Percentiles rank a stretch among this genome's conserved stretches.
phyloP scores from a whole-genome alignment of 2,113 vertebrate species.

The Clinocottus analis region DNA sequence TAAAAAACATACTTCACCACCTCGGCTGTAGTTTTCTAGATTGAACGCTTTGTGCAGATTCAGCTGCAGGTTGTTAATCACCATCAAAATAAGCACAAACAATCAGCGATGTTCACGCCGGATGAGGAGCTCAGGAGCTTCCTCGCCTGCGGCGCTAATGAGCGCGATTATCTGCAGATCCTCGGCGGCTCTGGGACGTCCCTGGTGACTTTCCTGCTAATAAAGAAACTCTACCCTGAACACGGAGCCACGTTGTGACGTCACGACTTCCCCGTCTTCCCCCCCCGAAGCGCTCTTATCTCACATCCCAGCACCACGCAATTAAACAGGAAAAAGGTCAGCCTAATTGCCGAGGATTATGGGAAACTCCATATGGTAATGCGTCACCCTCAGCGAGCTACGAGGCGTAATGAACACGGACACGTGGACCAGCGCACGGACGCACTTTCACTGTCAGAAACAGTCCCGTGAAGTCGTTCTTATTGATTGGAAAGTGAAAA shows the following conservation, averaged over 20 bases:
- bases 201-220: conserved; percentile 31
- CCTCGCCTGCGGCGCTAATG: conserved; percentile 45
- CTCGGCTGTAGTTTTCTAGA: neutral
- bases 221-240: conserved; percentile 33
- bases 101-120: conserved; percentile 1
- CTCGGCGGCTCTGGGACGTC: conserved; percentile 28
- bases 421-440: conserved; percentile 21
- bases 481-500: neutral
- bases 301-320: conserved; percentile 29
- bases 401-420: conserved; percentile 43
- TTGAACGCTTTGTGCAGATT: neutral
- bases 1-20: too few species aligned
- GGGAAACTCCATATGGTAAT: conserved; percentile 64
- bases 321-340: conserved; percentile 68
- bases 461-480: conserved; percentile 21
- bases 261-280: too few species aligned
- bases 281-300: conserved; percentile 44
- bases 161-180: conserved; percentile 31
- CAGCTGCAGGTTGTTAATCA: conserved; percentile 11
- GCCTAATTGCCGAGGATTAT: conserved; percentile 62
- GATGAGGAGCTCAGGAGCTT: conserved; percentile 14
- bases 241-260: too few species aligned
- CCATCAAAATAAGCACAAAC: conserved; percentile 5
- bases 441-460: conserved; percentile 43
- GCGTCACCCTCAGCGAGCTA: conserved; percentile 63